Conservation (phyloP, 2,888 invertebrate genomes). For the Oscheius sp. region DNA sequence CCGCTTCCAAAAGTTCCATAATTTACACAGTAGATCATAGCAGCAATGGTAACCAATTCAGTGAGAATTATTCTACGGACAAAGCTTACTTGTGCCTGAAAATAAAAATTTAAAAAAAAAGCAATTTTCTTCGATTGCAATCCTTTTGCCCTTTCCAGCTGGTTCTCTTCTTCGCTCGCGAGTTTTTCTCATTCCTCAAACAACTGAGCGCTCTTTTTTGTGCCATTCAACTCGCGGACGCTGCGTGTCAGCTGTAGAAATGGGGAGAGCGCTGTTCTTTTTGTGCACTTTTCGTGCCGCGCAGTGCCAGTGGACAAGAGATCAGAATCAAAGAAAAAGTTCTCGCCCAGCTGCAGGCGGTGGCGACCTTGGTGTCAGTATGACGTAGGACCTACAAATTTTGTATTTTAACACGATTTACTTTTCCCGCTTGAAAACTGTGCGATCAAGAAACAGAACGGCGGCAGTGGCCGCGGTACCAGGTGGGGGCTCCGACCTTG, state of each 20-base stretch:
- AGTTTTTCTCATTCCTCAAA: too few species aligned
- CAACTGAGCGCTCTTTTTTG: too few species aligned
- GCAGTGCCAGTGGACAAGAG: conserved; percentile 3
- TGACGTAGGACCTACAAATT: not conserved
- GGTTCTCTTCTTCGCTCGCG: not conserved
- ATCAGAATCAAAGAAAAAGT: not conserved
- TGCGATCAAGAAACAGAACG: conserved; percentile 17
- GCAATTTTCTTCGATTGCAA: not conserved
- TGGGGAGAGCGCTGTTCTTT: not conserved
- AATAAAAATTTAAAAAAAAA: not conserved
- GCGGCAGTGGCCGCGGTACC: not conserved
- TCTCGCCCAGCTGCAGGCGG: too few species aligned
- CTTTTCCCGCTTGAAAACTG: conserved; percentile 45
- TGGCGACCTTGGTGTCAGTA: too few species aligned
- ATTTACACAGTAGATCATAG: conserved; percentile 17
- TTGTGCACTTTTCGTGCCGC: not conserved
- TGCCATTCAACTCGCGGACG: too few species aligned
- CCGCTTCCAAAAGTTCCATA: not conserved
- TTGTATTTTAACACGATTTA: not conserved
- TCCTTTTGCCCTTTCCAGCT: not conserved
- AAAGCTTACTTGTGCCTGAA: conserved; percentile 23
- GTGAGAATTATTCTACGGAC: not conserved
- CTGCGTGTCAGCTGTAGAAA: too few species aligned
- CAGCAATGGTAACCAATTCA: not conserved
- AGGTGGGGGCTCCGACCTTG: not conserved